phyloP scores from a whole-genome alignment of 2,888 invertebrate species.

The Heteromyza rotundicornis region DNA sequence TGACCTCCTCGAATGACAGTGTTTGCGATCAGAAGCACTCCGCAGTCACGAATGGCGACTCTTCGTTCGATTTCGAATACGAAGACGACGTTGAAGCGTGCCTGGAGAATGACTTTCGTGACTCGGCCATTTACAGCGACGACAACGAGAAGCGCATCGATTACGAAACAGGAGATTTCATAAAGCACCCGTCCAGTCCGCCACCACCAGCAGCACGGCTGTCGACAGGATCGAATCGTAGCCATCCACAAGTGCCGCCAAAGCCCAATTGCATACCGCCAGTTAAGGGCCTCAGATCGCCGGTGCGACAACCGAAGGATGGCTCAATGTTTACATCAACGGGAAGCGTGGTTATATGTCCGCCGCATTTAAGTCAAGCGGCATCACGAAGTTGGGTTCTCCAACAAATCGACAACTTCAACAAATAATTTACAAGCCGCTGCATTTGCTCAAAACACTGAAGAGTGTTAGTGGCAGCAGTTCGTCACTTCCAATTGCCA shows the following conservation, averaged over 20 bases:
- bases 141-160: constrained; percentile 59
- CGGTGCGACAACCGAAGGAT: constrained; percentile 19
- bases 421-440: constrained; percentile 48
- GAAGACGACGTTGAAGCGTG: constrained; percentile 77
- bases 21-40: constrained; percentile 49
- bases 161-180: constrained; percentile 33
- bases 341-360: constrained; percentile 44
- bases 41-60: constrained; percentile 23
- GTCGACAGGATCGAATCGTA: no score
- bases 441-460: background rate
- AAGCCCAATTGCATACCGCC: constrained; percentile 42
- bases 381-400: constrained; percentile 62
- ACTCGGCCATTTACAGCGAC: constrained; percentile 85
- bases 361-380: constrained; percentile 48
- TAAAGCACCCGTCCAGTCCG: constrained; percentile 43
- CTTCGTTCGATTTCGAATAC: constrained; percentile 71
- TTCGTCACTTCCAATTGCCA: background rate
- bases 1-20: constrained; percentile 62
- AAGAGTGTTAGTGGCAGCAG: background rate
- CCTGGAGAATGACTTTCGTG: constrained; percentile 74
- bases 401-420: constrained; percentile 62
- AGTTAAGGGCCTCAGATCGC: constrained; percentile 16
- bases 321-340: constrained; percentile 24
- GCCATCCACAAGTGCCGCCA: constrained; percentile 42
- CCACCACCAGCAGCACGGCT: constrained; percentile 43